These are phyloP conservation scores for Eupeodes latifasciatus DNA, from an alignment of 2,888 invertebrate genomes.

Conservation along the genomic window DNA sequence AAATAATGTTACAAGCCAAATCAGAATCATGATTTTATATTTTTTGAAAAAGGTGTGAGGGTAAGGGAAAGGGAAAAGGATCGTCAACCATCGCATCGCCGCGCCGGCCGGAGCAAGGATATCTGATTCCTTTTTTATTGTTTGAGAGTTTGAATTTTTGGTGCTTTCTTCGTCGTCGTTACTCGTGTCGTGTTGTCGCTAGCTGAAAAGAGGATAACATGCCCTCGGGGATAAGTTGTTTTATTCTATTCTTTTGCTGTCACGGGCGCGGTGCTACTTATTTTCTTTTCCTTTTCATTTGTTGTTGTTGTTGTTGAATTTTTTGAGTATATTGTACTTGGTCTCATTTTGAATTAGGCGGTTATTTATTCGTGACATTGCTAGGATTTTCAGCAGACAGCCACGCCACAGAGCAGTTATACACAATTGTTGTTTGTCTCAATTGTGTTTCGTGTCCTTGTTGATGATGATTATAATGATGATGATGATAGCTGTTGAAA, in stretches of 20 bases:
- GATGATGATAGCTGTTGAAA: conserved; percentile 51
- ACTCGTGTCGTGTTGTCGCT: no score
- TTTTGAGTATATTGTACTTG: not conserved
- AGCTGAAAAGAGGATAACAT: conserved; percentile 48
- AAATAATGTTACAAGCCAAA: conserved; percentile 63
- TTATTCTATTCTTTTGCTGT: conserved; percentile 46
- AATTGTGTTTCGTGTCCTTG: conserved; percentile 60
- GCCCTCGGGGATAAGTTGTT: conserved; percentile 73
- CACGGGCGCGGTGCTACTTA: conserved; percentile 30
- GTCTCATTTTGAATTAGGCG: conserved; percentile 58
- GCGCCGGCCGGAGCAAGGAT: conserved; percentile 20
- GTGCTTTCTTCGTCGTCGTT: conserved; percentile 29
- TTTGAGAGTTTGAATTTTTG: conserved; percentile 61
- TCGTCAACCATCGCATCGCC: not conserved
- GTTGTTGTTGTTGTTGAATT: not conserved
- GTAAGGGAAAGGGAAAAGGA: not conserved
- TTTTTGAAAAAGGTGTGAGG: conserved; percentile 4
- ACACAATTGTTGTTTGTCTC: conserved; percentile 55
- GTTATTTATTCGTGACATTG: conserved; percentile 73
- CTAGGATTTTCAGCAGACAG: conserved; percentile 34
- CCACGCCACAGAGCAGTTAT: not conserved
- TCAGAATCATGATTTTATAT: conserved; percentile 49
- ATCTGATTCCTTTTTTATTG: conserved; percentile 73
- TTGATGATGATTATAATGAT: conserved; percentile 67
- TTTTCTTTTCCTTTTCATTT: not conserved